Percentiles rank a stretch among this genome's conserved stretches.
These are phyloP conservation scores for Danio rerio DNA, from an alignment of 2,113 vertebrate species.

Conservation along the genomic window DNA sequence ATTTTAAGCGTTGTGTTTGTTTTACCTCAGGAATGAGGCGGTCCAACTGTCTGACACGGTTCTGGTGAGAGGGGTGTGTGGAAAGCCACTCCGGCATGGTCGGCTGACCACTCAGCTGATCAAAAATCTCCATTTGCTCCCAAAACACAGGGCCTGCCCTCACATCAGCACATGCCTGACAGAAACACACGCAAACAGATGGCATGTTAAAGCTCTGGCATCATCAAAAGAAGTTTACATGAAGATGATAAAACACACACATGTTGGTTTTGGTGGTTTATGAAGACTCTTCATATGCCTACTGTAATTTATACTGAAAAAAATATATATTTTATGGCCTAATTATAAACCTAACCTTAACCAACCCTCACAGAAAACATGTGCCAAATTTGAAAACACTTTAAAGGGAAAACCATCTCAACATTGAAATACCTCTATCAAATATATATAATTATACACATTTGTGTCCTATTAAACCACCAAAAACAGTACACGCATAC, in stretches of 20 bases:
- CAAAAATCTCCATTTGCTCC: constrained; percentile 89
- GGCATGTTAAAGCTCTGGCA: background rate
- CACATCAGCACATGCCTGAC: constrained; percentile 91
- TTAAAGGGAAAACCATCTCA: no score
- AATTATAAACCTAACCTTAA: no score
- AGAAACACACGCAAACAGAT: constrained; percentile 10
- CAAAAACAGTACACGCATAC: background rate
- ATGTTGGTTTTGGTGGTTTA: no score
- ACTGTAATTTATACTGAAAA: no score
- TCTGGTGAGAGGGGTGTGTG: constrained; percentile 92
- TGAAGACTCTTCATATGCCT: no score
- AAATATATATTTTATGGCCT: no score
- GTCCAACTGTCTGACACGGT: constrained; percentile 83
- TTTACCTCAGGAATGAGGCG: constrained; percentile 88
- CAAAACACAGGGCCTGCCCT: constrained; percentile 91
- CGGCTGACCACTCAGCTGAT: constrained; percentile 73
- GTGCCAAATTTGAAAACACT: no score
- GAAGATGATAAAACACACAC: no score
- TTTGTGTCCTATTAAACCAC: no score
- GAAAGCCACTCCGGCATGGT: constrained; percentile 90
- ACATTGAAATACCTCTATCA: no score
- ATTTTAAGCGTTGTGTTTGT: background rate
- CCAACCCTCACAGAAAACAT: no score
- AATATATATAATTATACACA: no score
- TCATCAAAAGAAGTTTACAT: constrained; percentile 11